A percentile compares a stretch with the other conserved stretches of the same genome.
Evolutionary conservation across 2,113 vertebrate species (phyloP).

Genomic region (Peucedramus taeniatus): DNA sequence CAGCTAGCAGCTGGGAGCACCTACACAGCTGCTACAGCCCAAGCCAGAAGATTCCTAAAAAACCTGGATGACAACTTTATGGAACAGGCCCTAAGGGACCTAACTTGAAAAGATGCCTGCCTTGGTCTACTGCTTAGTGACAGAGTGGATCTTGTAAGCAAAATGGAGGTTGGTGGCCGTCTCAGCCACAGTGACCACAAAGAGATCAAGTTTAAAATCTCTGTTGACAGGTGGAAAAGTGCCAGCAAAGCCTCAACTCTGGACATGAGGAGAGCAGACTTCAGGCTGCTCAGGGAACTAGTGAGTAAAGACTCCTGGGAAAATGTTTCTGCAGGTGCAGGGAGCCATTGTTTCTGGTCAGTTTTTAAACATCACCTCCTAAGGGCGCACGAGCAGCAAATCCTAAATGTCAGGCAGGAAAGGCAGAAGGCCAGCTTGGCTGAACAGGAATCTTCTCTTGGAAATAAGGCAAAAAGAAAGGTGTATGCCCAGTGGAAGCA

Average conservation of each 20-base stretch:
- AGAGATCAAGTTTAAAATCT: not conserved
- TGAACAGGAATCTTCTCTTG: not conserved
- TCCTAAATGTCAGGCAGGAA: not conserved
- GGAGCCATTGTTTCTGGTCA: not conserved
- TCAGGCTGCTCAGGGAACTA: not conserved
- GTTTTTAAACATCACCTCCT: not conserved
- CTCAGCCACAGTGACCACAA: not conserved
- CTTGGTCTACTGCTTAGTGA: not conserved
- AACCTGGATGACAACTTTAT: not conserved
- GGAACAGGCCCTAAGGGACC: not conserved
- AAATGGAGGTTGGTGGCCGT: not conserved
- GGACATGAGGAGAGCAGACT: not conserved
- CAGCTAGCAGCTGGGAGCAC: not conserved
- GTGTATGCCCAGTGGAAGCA: not conserved
- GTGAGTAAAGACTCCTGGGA: not conserved
- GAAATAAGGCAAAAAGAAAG: not conserved
- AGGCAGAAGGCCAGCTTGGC: accelerated
- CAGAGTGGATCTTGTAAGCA: not conserved
- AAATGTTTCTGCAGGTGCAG: not conserved
- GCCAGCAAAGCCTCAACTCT: not conserved
- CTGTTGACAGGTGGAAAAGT: not conserved
- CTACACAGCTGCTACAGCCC: not conserved
- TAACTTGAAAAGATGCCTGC: not conserved
- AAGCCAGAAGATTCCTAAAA: not conserved
- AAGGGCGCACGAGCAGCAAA: not conserved